phyloP scores from a whole-genome alignment of 2,797 vertebrate genomes.

The Tamandua tetradactyla region DNA sequence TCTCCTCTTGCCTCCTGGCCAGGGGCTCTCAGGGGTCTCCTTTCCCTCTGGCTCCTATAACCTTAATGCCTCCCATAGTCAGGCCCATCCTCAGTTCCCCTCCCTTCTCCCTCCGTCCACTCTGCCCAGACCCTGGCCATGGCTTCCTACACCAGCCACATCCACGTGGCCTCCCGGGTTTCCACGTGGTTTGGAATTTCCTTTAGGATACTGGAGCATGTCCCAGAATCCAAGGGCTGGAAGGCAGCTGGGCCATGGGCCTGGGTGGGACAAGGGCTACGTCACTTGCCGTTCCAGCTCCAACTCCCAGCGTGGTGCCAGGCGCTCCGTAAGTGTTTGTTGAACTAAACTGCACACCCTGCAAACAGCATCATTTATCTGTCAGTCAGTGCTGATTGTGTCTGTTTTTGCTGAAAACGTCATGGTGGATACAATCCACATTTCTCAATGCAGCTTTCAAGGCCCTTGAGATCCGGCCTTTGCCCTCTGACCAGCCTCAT shows the following conservation, averaged over 20 bases:
- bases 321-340: background rate
- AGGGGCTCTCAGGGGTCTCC: background rate
- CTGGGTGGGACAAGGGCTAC: rapidly evolving
- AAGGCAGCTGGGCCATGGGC: background rate
- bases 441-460: background rate
- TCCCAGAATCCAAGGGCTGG: background rate
- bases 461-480: background rate
- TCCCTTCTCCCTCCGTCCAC: background rate
- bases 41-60: background rate
- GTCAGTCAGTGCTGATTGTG: background rate
- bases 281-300: background rate
- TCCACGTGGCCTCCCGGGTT: background rate
- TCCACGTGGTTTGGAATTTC: too few relatives aligned
- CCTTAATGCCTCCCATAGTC: background rate
- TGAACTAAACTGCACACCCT: background rate
- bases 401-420: background rate
- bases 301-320: background rate
- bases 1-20: background rate
- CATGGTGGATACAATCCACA: background rate
- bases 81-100: background rate
- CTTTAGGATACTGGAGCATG: background rate
- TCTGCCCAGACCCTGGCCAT: background rate
- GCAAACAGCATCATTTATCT: background rate
- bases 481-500: rapidly evolving
- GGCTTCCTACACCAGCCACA: background rate